Evolutionary conservation across 2,888 invertebrate species (phyloP), one percentile per base, ranked within the genome.

Genomic region (Epicampocera succincta): DNA sequence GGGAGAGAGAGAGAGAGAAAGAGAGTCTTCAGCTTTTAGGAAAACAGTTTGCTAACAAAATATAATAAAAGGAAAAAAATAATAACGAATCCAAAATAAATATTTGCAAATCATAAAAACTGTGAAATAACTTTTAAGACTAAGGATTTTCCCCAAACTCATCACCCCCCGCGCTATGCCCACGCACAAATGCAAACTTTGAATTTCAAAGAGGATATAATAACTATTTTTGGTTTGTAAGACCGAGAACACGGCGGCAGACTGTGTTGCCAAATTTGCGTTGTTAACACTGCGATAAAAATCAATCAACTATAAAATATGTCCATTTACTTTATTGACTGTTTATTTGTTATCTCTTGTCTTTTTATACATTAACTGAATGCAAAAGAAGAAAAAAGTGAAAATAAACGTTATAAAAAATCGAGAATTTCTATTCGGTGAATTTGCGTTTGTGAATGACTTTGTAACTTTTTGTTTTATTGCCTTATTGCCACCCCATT

Each of bases 301-400:
- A 86, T 86, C 87, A 85, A 87, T 87, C 87, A 87, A 83, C 85
- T 84, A 85, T 87, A 85, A 86, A 86, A 85, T 87, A 87, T 87
- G 85, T 77, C 82, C 77, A 78, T 80, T 80, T 68, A 79, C 79
- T 82, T 69, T 76, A 74, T 77, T 82, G 61, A 48, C 54, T 58
- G 58, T 74, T 77, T 84, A 75, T 71, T 77, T 84, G 72, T 84
- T 81, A 83, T 80, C 72, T 68, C 72, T 79, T 61, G 63, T 48
- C 60, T 50, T 69, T 29, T 72, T 72, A 77, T 65, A 33, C 48
- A 42, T 66, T 54, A 40, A 12, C 54, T 38, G 40, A 48, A 63
- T n/a, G 8, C 5, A 13, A 13, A 48, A 6, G 13, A 48, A 46
- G 29, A 38, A 56, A 9, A 65, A 38, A 65, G 42, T 29, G 44